Base-by-base conservation (phyloP, 1,140 invertebrate genomes). In the Vollenhovia emeryi region DNA sequence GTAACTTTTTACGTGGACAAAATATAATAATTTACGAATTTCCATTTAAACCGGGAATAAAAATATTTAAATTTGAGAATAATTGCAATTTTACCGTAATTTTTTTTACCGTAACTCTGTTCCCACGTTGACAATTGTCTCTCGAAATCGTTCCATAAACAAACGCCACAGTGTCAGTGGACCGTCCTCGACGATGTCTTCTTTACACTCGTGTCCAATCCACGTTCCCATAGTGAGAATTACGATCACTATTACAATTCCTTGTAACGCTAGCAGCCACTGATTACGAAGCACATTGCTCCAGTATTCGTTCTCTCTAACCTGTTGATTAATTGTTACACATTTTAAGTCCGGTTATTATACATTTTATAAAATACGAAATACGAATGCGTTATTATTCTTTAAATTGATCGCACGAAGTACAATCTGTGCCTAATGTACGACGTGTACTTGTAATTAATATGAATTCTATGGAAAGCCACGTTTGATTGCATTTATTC, bases 281-380 rank as follows among this genome's bases (percentile, higher is more conserved):
- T 79, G 75, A 79, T 50, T 79, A 52, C 30, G n/a, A 50, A 68
- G 36, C 60, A 50, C 75, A 15, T 79, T 64, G 15, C 24, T 79
- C 75, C 75, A 79, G 33, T 50, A 79, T 33, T 79, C 60, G 21
- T 18, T 68, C 7, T 11, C 21, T 18, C 8, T 68, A 13, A 24
- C 68, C 75, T 79, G 9, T 36, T n/a, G n/a, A n/a, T n/a, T n/a
- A n/a, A n/a, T 15, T 6, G 48, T 64, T 27, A 8, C n/a, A 43
- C 21, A 13, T 40, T 8, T 78, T 64, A 66, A n/a, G n/a, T n/a
- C n/a, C n/a, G n/a, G n/a, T 15, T 6, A 64, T 64, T 27, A 8
- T 27, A 43, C 21, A 13, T 40, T 8, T 78, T 64, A 66, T 48
- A 21, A 48, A 62, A 62, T 7, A 57, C 3, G 33, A 0, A n/a